Base-by-base conservation (phyloP, 2,888 invertebrate species). In the Oligia fasciuncula region DNA sequence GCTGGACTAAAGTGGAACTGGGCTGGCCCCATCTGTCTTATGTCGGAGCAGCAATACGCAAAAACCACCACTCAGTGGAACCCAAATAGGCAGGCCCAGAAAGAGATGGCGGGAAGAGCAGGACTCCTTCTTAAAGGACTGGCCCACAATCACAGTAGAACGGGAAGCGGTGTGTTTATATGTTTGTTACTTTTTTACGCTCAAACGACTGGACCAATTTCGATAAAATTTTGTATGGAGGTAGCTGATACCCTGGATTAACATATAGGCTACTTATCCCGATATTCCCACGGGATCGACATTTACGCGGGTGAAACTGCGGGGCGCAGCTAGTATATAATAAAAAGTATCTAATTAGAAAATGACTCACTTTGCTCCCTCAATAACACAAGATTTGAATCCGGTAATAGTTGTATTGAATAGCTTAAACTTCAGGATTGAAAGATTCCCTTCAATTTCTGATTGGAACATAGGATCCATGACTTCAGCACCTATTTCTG, bases 401-500 rank as follows among this genome's bases (percentile, higher is more conserved):
- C 94, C 94, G 3, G 46, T 83, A 0, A 90, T 14, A 19, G 88
- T 88, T 1, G 87, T 81, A 68, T 93, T 85, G 1, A 77, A 88
- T 3, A 93, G 83, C 29, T 87, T 91, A 65, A 85, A 91, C 13
- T 92, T 90, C 13, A 93, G 43, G 0, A 80, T 87, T 0, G 92
- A 88, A 0, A 91, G 70, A 11, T 91, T 86, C 54, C 87, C 91
- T 14, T 91, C 88, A 29, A 93, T 85, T 17, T 76, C n/a, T 35
- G 91, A 75, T 11, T 88, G 73, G n/a, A 83, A 76, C 68, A 94
- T 77, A 0, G 93, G 93, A 68, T 94, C 94, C 63, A 90, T 76
- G 0, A 66, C 29, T 62, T 90, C 87, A 2, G 91, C 85, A 0
- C 90, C 91, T 3, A 91, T 77, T 11, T 86, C 87, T 43, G 90